Evolutionary conservation across 37 sponge, comb jelly and placozoan genomes (phyloP).

Genomic region (Amphimedon queenslandica): DNA sequence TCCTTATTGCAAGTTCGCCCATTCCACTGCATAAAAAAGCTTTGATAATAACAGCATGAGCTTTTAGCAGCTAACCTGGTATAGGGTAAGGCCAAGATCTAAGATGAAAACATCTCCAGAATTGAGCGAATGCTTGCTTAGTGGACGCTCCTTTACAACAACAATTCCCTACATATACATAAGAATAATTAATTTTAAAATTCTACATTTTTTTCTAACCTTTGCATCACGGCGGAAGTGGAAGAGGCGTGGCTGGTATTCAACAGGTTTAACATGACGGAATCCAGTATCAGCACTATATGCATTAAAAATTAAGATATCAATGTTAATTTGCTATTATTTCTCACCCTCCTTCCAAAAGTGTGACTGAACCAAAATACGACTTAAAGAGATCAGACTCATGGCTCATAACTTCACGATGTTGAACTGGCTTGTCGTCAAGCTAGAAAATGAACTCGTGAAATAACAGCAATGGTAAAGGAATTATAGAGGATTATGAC

Average conservation of each 20-base stretch:
- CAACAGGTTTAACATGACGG: constrained; percentile 52
- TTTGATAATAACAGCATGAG: background rate
- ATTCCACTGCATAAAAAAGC: constrained; percentile 45
- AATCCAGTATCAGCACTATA: constrained; percentile 61
- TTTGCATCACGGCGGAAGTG: constrained; percentile 56
- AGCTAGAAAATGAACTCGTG: constrained; percentile 23
- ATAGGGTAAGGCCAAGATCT: constrained; percentile 58
- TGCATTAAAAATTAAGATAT: background rate
- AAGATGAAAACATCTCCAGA: constrained; percentile 72
- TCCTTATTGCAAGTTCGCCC: constrained; percentile 65
- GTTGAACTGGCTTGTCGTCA: constrained; percentile 67
- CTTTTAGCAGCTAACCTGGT: constrained; percentile 28
- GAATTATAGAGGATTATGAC: background rate
- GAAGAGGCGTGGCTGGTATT: constrained; percentile 67
- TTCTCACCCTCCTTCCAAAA: constrained; percentile 24
- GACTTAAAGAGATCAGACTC: constrained; percentile 49
- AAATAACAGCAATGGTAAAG: background rate
- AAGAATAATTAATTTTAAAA: background rate
- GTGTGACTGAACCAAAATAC: constrained; percentile 33
- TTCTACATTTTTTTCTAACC: background rate
- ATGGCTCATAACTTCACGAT: constrained; percentile 52
- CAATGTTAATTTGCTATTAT: background rate
- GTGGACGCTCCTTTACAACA: constrained; percentile 32
- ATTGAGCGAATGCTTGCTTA: constrained; percentile 37
- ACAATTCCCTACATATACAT: constrained; percentile 8